Evolutionary conservation across 1,140 invertebrate genomes (phyloP).

Genomic region (Tachypleus tridentatus): DNA sequence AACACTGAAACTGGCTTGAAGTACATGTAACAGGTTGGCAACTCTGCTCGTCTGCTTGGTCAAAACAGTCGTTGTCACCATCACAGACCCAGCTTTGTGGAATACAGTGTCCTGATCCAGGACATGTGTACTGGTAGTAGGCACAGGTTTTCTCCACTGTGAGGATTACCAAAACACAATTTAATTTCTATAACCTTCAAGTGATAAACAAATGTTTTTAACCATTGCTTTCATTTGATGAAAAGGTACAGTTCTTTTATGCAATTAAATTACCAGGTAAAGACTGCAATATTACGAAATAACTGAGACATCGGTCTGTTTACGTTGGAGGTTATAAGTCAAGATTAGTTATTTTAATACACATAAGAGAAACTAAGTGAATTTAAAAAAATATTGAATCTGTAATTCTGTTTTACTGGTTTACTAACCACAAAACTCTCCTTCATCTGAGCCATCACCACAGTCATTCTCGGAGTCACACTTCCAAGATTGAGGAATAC

Average conservation of each 20-base stretch:
- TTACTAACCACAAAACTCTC: constrained; percentile 67
- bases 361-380: too few species aligned
- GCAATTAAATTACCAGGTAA: too few species aligned
- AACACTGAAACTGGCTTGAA: constrained; percentile 84
- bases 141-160: constrained; percentile 75
- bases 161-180: too few species aligned
- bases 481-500: constrained; percentile 77
- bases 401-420: not conserved
- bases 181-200: too few species aligned
- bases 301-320: too few species aligned
- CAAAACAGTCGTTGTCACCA: constrained; percentile 91
- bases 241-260: too few species aligned
- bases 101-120: constrained; percentile 87
- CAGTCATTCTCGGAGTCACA: constrained; percentile 90
- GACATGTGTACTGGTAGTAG: constrained; percentile 86
- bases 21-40: constrained; percentile 91
- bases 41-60: constrained; percentile 91
- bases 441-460: constrained; percentile 88
- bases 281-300: too few species aligned
- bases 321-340: too few species aligned
- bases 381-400: not conserved
- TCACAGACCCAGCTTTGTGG: constrained; percentile 84
- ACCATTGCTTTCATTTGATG: too few species aligned
- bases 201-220: too few species aligned
- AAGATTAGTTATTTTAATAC: too few species aligned